A percentile compares a stretch with the other conserved stretches of the same genome.
Evolutionary conservation across 1,140 invertebrate species (phyloP).

Genomic region (Lerema accius): DNA sequence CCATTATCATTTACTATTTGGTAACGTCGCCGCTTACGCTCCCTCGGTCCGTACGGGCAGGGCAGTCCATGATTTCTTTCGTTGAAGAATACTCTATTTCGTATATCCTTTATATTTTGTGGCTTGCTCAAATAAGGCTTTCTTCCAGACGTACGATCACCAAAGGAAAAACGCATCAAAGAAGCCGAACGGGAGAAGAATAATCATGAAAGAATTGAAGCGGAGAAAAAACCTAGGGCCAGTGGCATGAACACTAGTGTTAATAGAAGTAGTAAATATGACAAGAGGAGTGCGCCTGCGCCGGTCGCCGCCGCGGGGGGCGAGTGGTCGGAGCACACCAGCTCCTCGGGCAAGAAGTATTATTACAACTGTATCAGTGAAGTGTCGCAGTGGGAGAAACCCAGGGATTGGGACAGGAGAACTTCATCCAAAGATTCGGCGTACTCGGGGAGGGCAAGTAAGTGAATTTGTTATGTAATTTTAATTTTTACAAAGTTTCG

Average conservation of each 20-base stretch:
- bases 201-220: conserved; percentile 92
- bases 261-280: conserved; percentile 81
- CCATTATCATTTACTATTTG: too few species aligned
- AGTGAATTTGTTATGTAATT: too few species aligned
- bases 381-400: conserved; percentile 99
- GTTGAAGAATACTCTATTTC: too few species aligned
- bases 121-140: too few species aligned
- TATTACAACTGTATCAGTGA: conserved; percentile 99
- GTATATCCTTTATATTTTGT: too few species aligned
- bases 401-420: conserved; percentile 92
- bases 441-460: too few species aligned
- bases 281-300: conserved; percentile 69
- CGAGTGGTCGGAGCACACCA: conserved; percentile 98
- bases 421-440: conserved; percentile 80
- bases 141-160: conserved; percentile 89
- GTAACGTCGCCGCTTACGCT: too few species aligned
- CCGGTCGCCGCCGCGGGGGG: conserved; percentile 80
- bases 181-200: conserved; percentile 91
- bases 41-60: too few species aligned
- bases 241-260: conserved; percentile 74
- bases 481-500: too few species aligned
- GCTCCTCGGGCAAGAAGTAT: conserved; percentile 96
- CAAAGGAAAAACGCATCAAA: conserved; percentile 92
- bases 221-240: conserved; percentile 85
- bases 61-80: too few species aligned